Evolutionary conservation across 30 jellyfish, hydroid and myxozoan genomes (phyloP).

Genomic region (Aurelia coerulea): DNA sequence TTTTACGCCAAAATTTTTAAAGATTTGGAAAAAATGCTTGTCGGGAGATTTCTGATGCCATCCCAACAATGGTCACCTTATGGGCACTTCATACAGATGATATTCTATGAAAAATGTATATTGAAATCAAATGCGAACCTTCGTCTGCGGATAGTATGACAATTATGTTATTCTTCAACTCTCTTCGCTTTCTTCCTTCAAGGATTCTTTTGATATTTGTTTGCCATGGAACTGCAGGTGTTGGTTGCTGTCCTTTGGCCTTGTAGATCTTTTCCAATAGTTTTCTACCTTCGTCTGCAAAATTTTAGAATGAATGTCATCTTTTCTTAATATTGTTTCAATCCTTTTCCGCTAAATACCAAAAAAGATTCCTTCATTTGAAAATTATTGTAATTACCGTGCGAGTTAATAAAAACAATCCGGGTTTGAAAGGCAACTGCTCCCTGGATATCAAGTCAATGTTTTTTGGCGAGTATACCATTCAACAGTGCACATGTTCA

Average conservation of each 20-base stretch:
- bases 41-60: too few species aligned
- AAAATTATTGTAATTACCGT: too few species aligned
- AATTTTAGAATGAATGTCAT: neutral
- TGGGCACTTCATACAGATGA: too few species aligned
- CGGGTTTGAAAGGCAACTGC: too few species aligned
- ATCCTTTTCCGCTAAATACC: neutral
- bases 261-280: conserved; percentile 68
- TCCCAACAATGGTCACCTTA: too few species aligned
- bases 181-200: conserved; percentile 67
- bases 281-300: conserved; percentile 81
- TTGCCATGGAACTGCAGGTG: conserved; percentile 84
- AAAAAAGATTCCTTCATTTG: too few species aligned
- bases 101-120: neutral
- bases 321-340: neutral
- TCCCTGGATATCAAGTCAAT: too few species aligned
- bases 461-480: too few species aligned
- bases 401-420: too few species aligned
- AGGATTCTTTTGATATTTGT: conserved; percentile 68
- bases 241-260: conserved; percentile 79
- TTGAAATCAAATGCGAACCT: conserved; percentile 20
- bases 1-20: too few species aligned
- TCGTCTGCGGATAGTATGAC: conserved; percentile 14
- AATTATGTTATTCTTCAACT: conserved; percentile 19
- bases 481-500: too few species aligned
- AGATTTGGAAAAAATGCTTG: too few species aligned